Conservation (phyloP, 2,888 invertebrate genomes). For the Drosophila gaucha region DNA sequence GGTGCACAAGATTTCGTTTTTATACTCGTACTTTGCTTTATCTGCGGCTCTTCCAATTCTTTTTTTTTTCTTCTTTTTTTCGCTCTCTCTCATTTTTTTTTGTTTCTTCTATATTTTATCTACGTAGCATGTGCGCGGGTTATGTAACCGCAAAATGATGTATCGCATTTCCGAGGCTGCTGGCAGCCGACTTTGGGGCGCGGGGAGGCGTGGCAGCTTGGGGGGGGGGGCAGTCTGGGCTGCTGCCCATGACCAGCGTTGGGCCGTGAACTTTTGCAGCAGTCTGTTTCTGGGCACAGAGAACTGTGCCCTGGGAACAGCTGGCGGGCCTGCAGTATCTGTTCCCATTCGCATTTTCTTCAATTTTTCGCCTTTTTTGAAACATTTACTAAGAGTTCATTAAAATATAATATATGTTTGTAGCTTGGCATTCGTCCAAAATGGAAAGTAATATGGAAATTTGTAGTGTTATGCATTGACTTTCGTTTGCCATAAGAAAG, state of each 20-base stretch:
- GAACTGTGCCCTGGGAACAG: constrained; percentile 5
- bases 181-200: background rate
- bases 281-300: constrained; percentile 1
- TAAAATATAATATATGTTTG: constrained; percentile 7
- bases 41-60: constrained; percentile 47
- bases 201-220: background rate
- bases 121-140: constrained; percentile 74
- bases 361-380: too few species aligned
- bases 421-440: constrained; percentile 18
- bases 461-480: constrained; percentile 43
- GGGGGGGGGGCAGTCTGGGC: constrained; percentile 3
- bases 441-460: constrained; percentile 51
- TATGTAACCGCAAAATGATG: constrained; percentile 75
- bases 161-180: constrained; percentile 66
- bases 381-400: too few species aligned
- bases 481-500: constrained; percentile 53
- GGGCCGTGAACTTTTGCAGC: constrained; percentile 34
- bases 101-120: constrained; percentile 46
- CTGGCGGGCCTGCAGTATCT: background rate
- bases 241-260: constrained; percentile 29
- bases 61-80: constrained; percentile 4
- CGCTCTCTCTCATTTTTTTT: constrained; percentile 9
- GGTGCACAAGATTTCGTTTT: constrained; percentile 63
- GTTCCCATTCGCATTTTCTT: background rate
- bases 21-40: constrained; percentile 53